Base-by-base conservation (phyloP, 2,888 invertebrate species). In the Brenthis ino region DNA sequence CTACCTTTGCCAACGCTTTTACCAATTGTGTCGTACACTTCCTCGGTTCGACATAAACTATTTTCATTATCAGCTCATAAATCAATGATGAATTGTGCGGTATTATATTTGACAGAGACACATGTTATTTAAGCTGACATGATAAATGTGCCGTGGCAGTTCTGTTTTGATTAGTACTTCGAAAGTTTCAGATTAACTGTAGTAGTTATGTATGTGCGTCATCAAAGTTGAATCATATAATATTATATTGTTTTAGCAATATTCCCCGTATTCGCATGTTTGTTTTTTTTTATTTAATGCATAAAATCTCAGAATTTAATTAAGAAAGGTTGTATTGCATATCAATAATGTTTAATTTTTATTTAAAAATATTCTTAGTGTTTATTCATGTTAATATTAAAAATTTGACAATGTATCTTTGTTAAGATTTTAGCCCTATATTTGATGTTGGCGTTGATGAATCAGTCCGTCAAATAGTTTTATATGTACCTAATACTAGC, bases 31-130 rank as follows among this genome's bases (percentile, higher is more conserved):
- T 65, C 69, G 56, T 51, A 60, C 53, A 66, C 60, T 54, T 61
- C 56, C 60, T 70, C 16, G 54, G 61, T 72, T 64, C 66, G 68
- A 68, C 68, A 70, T 53, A 83, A 89, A 89, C 89, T 89, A 89
- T 91, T 90, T 89, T 88, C 89, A 90, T 89, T 88, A 89, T 86
- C 84, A 83, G 85, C 80, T 83, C 85, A 90, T 90, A 89, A 90
- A 91, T 91, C 91, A 90, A 82, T 84, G 86, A 89, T 87, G 85
- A 86, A 87, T 88, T 84, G 84, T 82, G 83, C 83, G 82, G 84
- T 85, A 83, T 82, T 80, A 82, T 82, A 82, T 81, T 85, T 85
- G 87, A 87, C 85, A 79, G 82, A 76, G 83, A 83, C 86, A 86
- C 81, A 83, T 86, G 86, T 86, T 88, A 85, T 87, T 85, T 85